These are phyloP conservation scores for crab-eating macaque (Macaca fascicularis) DNA, from an alignment of 2,113 vertebrate species.

Conservation along the genomic window T2T-MFA8v1.1 NC_088384.1:80628501-80629000, in stretches of 20 bases:
- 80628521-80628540: not conserved
- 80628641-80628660: not conserved
- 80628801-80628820: not conserved
- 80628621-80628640: not conserved
- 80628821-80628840: not conserved
- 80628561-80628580: not conserved
- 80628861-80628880: not conserved
- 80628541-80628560: not conserved
- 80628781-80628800: not conserved
- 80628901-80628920: not conserved
- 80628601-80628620: slow-evolving; percentile 3
- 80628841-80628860: not conserved
- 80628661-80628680: not conserved
- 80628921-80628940: not conserved
- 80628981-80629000: not conserved
- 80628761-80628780: not conserved
- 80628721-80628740: not conserved
- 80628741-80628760: not conserved
- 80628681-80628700: not conserved
- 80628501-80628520: not conserved
- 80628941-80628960: not conserved
- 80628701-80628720: not conserved
- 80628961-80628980: not conserved
- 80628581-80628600: not conserved
- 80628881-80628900: not conserved